Percentiles rank a stretch among this genome's conserved stretches.
These are phyloP conservation scores for Empidonax alnorum DNA, from an alignment of 2,113 vertebrate genomes.

Conservation along the genomic window DNA sequence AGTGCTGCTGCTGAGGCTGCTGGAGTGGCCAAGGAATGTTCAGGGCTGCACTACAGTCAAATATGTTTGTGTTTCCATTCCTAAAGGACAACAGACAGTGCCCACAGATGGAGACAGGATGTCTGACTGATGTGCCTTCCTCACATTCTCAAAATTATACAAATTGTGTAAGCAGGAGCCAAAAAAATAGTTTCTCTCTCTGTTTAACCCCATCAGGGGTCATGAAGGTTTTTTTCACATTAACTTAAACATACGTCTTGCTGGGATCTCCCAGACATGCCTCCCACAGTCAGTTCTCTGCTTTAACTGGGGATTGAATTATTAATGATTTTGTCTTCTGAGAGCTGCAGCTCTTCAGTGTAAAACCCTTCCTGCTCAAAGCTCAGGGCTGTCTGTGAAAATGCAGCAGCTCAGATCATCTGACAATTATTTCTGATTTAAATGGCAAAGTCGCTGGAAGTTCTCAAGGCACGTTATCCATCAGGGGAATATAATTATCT, in stretches of 20 bases:
- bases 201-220: background rate
- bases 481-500: background rate
- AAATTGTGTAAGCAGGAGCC: background rate
- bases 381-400: background rate
- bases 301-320: background rate
- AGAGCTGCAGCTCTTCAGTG: background rate
- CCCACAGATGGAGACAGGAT: background rate
- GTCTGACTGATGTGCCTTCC: background rate
- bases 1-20: background rate
- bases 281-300: background rate
- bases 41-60: background rate
- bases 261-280: background rate
- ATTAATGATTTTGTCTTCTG: background rate
- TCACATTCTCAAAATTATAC: background rate
- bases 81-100: background rate
- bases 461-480: background rate
- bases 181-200: background rate
- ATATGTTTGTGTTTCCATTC: background rate
- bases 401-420: background rate
- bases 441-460: background rate
- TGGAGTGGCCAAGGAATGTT: background rate
- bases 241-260: background rate
- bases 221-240: background rate
- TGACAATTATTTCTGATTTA: background rate
- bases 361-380: background rate